phyloP scores from a whole-genome alignment of 2,113 vertebrate genomes.

The Pseudois nayaur region DNA sequence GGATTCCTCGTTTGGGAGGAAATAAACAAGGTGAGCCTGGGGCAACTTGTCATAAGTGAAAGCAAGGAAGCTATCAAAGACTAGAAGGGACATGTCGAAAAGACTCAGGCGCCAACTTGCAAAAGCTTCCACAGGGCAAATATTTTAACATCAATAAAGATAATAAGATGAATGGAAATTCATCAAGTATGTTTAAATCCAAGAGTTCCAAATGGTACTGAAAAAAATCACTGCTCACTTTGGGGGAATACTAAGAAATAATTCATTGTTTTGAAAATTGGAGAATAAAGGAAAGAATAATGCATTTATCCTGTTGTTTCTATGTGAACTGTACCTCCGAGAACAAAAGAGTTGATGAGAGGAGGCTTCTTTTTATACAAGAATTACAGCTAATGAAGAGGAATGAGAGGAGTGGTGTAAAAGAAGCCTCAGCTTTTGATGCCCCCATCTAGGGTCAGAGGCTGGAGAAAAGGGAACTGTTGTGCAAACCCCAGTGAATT shows the following conservation, averaged over 20 bases:
- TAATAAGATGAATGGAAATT: not conserved
- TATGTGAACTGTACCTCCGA: not conserved
- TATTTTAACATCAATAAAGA: constrained; percentile 25
- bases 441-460: not conserved
- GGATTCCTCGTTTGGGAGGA: not conserved
- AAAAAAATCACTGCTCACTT: not conserved
- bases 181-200: not conserved
- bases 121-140: constrained; percentile 24
- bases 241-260: not conserved
- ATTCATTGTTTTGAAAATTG: not conserved
- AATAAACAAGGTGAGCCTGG: not conserved
- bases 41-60: not conserved
- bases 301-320: not conserved
- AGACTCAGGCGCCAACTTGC: constrained; percentile 16
- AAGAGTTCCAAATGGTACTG: not conserved
- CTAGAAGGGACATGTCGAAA: constrained; percentile 30
- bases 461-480: not conserved
- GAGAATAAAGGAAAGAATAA: not conserved
- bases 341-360: not conserved
- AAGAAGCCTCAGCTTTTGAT: not conserved
- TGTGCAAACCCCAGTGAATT: not conserved
- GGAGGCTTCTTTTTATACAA: not conserved
- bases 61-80: constrained; percentile 2
- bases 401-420: not conserved
- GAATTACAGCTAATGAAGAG: not conserved